Evolutionary conservation across 2,888 invertebrate genomes (phyloP).

Genomic region (Nasonovia ribisnigri): DNA sequence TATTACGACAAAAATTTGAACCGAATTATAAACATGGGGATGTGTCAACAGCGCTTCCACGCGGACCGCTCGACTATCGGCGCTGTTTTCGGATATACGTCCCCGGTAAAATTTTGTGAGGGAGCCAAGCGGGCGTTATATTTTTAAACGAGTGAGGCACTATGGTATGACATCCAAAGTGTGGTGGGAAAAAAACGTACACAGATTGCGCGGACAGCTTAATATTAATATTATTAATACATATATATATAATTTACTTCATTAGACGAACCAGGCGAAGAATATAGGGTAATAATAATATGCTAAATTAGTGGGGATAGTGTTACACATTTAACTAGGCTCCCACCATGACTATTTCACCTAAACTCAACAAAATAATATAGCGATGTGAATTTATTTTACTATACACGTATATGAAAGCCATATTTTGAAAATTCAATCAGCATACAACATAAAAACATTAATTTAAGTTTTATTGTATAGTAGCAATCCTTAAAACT

Average conservation of each 20-base stretch:
- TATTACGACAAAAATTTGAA: too few relatives aligned
- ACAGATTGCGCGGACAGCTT: slow-evolving; percentile 60
- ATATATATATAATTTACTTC: neutral
- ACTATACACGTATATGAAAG: neutral
- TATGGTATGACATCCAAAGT: slow-evolving; percentile 49
- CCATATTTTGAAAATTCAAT: neutral
- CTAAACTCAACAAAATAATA: neutral
- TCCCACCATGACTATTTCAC: neutral
- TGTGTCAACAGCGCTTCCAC: slow-evolving; percentile 31
- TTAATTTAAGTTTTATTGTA: neutral
- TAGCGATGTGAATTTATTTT: neutral
- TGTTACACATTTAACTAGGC: slow-evolving; percentile 31
- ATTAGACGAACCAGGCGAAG: neutral
- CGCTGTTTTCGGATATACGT: slow-evolving; percentile 19
- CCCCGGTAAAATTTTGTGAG: slow-evolving; percentile 33
- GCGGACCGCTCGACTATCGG: slow-evolving; percentile 52
- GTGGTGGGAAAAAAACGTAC: slow-evolving; percentile 49
- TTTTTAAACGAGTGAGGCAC: slow-evolving; percentile 62
- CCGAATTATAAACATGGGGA: neutral
- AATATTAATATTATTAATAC: slow-evolving; percentile 43
- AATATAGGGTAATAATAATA: neutral
- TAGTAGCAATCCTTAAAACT: neutral
- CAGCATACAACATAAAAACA: neutral
- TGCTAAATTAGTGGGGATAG: slow-evolving; percentile 16
- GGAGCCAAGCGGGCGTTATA: slow-evolving; percentile 58